A percentile compares a stretch with the other conserved stretches of the same genome.
Conservation (phyloP, 2,797 vertebrate species). For the Oreonectes daqikongensis region DNA sequence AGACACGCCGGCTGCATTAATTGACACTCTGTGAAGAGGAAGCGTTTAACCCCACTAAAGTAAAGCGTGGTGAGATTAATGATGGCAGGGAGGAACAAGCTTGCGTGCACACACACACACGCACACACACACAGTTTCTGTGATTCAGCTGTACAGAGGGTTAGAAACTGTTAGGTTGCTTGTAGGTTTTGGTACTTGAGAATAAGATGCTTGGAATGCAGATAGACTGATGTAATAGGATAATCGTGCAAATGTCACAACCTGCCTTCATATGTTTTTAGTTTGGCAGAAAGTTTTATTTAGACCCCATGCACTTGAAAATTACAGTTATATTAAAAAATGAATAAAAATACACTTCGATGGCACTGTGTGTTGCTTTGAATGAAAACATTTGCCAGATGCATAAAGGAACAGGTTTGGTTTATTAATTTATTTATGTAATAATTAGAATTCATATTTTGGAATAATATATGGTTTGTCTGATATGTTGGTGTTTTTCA, state of each 20-base stretch:
- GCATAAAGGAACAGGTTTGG: neutral
- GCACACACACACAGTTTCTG: slow-evolving; percentile 14
- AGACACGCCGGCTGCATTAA: slow-evolving; percentile 44
- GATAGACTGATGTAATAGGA: slow-evolving; percentile 29
- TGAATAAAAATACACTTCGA: too few relatives aligned
- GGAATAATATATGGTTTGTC: too few relatives aligned
- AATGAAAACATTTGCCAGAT: neutral
- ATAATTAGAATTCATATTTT: too few relatives aligned
- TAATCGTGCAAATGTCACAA: slow-evolving; percentile 34
- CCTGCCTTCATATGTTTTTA: slow-evolving; percentile 3
- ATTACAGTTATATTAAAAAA: too few relatives aligned
- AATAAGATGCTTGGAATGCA: slow-evolving; percentile 30
- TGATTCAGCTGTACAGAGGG: slow-evolving; percentile 16
- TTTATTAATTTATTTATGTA: neutral
- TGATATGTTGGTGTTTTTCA: too few relatives aligned
- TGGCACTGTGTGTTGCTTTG: too few relatives aligned
- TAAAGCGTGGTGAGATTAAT: slow-evolving; percentile 42
- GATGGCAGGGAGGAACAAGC: slow-evolving; percentile 25
- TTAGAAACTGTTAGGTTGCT: slow-evolving; percentile 11
- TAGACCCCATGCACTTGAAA: neutral
- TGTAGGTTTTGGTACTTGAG: slow-evolving; percentile 5
- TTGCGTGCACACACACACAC: neutral
- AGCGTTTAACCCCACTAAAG: slow-evolving; percentile 51
- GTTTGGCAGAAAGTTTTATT: neutral
- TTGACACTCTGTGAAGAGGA: slow-evolving; percentile 49